Conservation (phyloP, 2,888 invertebrate genomes). For the Rotaria macrura region DNA sequence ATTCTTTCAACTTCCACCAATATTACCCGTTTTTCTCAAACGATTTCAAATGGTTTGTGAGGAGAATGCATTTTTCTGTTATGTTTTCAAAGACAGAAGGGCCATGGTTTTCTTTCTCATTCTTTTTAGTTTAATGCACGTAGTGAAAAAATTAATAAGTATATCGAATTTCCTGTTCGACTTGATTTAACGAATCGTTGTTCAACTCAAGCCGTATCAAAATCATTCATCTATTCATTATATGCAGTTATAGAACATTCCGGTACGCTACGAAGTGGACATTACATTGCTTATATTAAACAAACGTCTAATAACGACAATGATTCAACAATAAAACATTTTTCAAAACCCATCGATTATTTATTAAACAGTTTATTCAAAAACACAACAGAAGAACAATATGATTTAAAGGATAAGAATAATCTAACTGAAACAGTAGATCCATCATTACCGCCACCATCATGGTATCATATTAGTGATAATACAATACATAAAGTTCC, state of each 20-base stretch:
- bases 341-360: neutral
- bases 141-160: neutral
- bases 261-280: neutral
- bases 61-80: neutral
- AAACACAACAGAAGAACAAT: neutral
- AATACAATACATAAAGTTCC: slow-evolving; percentile 1
- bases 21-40: neutral
- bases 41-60: slow-evolving; percentile 2
- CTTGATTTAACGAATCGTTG: neutral
- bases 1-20: slow-evolving; percentile 2
- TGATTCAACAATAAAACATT: neutral
- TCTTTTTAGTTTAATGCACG: neutral
- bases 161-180: neutral
- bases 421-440: neutral
- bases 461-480: slow-evolving; percentile 13
- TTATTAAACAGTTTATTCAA: neutral
- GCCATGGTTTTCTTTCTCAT: too few species aligned
- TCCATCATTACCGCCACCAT: neutral
- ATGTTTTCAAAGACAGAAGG: too few species aligned
- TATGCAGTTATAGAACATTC: slow-evolving; percentile 20
- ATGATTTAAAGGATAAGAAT: neutral
- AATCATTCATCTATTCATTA: neutral
- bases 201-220: neutral
- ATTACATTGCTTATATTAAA: slow-evolving; percentile 1
- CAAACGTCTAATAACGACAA: neutral